A percentile compares a stretch with the other conserved stretches of the same genome.
Evolutionary conservation across 2,797 vertebrate genomes (phyloP).

Genomic region (Rhyacichthys aspro): DNA sequence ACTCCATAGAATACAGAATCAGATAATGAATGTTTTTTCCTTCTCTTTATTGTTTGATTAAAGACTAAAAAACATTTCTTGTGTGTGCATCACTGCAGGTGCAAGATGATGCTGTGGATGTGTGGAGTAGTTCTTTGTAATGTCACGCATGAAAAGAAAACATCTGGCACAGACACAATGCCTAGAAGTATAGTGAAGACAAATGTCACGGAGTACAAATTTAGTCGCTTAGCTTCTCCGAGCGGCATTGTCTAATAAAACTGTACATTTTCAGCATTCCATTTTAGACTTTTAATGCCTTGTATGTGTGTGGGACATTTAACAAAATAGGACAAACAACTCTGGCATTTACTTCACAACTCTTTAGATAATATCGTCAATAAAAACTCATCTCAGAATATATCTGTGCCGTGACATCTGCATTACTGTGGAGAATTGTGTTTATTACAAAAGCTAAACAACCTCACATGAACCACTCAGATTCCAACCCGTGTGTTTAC

Average conservation of each 20-base stretch:
- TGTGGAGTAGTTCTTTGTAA: constrained; percentile 12
- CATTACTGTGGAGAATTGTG: background rate
- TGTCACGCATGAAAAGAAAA: constrained; percentile 8
- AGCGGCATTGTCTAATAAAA: background rate
- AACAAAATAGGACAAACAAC: too few relatives aligned
- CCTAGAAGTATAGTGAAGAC: background rate
- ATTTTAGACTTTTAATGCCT: too few relatives aligned
- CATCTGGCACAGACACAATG: background rate
- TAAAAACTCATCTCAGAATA: too few relatives aligned
- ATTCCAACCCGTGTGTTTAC: background rate
- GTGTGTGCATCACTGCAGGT: background rate
- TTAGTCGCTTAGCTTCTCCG: background rate
- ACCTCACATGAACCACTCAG: background rate
- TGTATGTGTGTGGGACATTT: too few relatives aligned
- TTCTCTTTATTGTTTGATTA: constrained; percentile 18
- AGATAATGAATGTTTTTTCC: constrained; percentile 17
- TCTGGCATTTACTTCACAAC: too few relatives aligned
- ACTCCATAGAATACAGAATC: constrained; percentile 2
- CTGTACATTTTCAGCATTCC: too few relatives aligned
- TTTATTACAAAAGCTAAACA: constrained; percentile 3
- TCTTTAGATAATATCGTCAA: too few relatives aligned
- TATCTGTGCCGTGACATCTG: background rate
- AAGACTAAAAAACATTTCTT: background rate
- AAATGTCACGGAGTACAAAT: constrained; percentile 4
- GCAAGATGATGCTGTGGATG: background rate